Percentiles rank a stretch among this genome's conserved stretches.
Evolutionary conservation across 2,797 vertebrate species (phyloP).

Genomic region (Bradypodion ventrale): DNA sequence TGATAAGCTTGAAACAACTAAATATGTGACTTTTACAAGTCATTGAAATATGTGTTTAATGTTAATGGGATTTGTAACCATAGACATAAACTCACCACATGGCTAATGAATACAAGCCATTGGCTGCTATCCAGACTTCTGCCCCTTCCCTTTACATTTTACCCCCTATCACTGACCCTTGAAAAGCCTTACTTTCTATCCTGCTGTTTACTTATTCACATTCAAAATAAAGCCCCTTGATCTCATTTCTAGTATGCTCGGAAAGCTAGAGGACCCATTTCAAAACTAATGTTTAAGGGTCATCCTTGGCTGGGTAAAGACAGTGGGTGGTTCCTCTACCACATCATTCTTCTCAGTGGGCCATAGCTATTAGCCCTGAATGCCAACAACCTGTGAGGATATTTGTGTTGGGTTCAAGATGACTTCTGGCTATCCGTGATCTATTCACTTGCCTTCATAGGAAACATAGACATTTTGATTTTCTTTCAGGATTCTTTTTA

Average conservation of each 20-base stretch:
- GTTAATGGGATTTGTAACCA: constrained; percentile 59
- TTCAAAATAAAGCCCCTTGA: constrained; percentile 42
- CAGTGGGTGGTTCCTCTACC: constrained; percentile 24
- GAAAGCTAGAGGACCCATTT: constrained; percentile 50
- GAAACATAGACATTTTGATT: background rate
- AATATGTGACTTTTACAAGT: constrained; percentile 68
- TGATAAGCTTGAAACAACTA: constrained; percentile 66
- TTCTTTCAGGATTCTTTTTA: constrained; percentile 26
- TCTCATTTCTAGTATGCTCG: constrained; percentile 38
- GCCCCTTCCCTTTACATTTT: constrained; percentile 37
- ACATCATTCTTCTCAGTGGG: constrained; percentile 11
- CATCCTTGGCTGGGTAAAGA: constrained; percentile 24
- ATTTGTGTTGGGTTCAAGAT: constrained; percentile 28
- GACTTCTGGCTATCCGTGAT: background rate
- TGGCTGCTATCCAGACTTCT: constrained; percentile 46
- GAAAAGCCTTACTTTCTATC: constrained; percentile 46
- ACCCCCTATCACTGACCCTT: constrained; percentile 43
- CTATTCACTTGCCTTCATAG: constrained; percentile 26
- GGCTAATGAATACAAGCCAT: constrained; percentile 35
- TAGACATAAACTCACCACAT: constrained; percentile 47
- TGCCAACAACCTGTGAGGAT: background rate
- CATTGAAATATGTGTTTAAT: constrained; percentile 68
- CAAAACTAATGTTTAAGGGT: constrained; percentile 39
- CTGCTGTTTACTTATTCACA: constrained; percentile 37
- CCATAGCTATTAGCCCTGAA: constrained; percentile 1